These are phyloP conservation scores for Caenorhabditis parvicauda DNA, from an alignment of 2,888 invertebrate species.

Conservation along the genomic window DNA sequence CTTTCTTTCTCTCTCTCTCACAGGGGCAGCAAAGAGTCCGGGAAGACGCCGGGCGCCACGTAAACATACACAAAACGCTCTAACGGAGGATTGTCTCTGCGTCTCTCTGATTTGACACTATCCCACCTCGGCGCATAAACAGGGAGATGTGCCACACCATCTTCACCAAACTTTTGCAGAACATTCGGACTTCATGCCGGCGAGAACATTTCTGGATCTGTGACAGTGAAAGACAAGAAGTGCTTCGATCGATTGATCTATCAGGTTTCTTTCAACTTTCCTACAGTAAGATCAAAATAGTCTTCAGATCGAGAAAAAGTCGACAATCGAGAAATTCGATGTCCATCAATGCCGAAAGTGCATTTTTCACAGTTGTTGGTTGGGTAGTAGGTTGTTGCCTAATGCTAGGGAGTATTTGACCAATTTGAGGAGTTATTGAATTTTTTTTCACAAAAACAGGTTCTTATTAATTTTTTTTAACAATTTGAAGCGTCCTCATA, in stretches of 20 bases:
- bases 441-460: no score
- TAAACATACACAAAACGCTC: neutral
- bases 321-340: conserved; percentile 59
- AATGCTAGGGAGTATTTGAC: conserved; percentile 57
- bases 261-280: conserved; percentile 39
- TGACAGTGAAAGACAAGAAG: conserved; percentile 59
- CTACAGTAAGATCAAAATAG: conserved; percentile 14
- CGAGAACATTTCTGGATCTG: conserved; percentile 58
- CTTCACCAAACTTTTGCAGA: conserved; percentile 31
- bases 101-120: no score
- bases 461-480: no score
- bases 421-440: conserved; percentile 49
- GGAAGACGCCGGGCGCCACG: no score
- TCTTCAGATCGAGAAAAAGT: conserved; percentile 43
- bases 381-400: conserved; percentile 53
- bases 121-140: no score
- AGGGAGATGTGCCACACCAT: no score
- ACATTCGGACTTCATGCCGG: conserved; percentile 60
- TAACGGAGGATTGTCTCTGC: neutral
- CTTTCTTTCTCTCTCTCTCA: no score
- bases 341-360: conserved; percentile 60
- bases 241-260: conserved; percentile 59
- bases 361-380: conserved; percentile 61
- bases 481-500: no score
- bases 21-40: no score